These are phyloP conservation scores for Drosophila auraria DNA, from an alignment of 1,140 invertebrate genomes.

Conservation along the genomic window DNA sequence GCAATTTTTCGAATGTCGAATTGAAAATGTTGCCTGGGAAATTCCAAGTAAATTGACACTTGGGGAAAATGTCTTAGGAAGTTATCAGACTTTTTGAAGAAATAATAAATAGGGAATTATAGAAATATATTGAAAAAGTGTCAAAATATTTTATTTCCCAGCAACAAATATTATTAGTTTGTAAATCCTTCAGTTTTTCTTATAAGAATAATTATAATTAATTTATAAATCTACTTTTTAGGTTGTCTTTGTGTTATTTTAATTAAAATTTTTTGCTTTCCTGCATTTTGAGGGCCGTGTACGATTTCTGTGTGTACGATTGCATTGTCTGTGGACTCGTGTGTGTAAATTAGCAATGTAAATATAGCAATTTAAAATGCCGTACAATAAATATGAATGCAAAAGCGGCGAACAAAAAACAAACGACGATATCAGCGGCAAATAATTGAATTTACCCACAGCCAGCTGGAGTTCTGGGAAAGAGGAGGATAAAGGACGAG, in stretches of 20 bases:
- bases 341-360: slow-evolving; percentile 81
- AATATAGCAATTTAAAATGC: slow-evolving; percentile 83
- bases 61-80: background rate
- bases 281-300: background rate
- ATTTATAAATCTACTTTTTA: background rate
- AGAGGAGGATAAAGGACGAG: background rate
- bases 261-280: background rate
- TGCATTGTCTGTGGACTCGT: slow-evolving; percentile 39
- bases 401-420: slow-evolving; percentile 71
- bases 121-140: too few relatives aligned
- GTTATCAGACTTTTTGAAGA: background rate
- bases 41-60: slow-evolving; percentile 5
- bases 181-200: background rate
- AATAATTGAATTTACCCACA: slow-evolving; percentile 82
- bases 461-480: slow-evolving; percentile 25
- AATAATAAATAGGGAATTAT: background rate
- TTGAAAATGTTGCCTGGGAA: slow-evolving; percentile 22
- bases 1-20: slow-evolving; percentile 42
- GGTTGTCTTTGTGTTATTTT: background rate
- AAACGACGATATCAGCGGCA: slow-evolving; percentile 80
- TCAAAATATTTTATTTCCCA: too few relatives aligned
- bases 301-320: slow-evolving; percentile 18
- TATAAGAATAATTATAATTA: background rate
- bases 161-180: rapidly evolving
- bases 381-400: slow-evolving; percentile 81